A percentile compares a stretch with the other conserved stretches of the same genome.
Evolutionary conservation across 2,888 invertebrate genomes (phyloP).

Genomic region (Microctonus aethiopoides): DNA sequence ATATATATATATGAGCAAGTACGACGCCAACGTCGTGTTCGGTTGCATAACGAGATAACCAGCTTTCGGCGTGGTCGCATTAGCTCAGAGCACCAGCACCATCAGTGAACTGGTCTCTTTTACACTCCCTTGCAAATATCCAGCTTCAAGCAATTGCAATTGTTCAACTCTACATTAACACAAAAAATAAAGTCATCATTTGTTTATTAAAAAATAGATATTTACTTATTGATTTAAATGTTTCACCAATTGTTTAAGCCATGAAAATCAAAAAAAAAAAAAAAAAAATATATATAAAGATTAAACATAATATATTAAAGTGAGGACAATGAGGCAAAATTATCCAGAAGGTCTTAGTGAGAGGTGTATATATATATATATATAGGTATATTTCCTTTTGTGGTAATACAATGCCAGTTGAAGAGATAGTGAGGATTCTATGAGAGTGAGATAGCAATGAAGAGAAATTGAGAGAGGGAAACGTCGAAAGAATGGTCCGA

Average conservation of each 20-base stretch:
- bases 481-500: conserved; percentile 49
- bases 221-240: neutral
- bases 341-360: neutral
- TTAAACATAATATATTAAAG: neutral
- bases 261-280: neutral
- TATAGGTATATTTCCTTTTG: neutral
- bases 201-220: no score
- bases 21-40: conserved; percentile 1
- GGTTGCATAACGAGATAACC: conserved; percentile 41
- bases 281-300: neutral
- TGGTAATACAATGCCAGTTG: neutral
- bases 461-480: neutral
- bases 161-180: no score
- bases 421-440: neutral
- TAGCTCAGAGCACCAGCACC: neutral
- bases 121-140: neutral
- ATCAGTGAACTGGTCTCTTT: conserved; percentile 27
- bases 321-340: neutral
- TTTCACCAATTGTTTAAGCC: neutral
- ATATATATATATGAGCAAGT: conserved; percentile 1
- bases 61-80: neutral
- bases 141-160: neutral
- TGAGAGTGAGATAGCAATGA: neutral
- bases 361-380: neutral
- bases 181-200: no score